Conservation (phyloP, 2,888 invertebrate species). For the Ormyrus thymus region DNA sequence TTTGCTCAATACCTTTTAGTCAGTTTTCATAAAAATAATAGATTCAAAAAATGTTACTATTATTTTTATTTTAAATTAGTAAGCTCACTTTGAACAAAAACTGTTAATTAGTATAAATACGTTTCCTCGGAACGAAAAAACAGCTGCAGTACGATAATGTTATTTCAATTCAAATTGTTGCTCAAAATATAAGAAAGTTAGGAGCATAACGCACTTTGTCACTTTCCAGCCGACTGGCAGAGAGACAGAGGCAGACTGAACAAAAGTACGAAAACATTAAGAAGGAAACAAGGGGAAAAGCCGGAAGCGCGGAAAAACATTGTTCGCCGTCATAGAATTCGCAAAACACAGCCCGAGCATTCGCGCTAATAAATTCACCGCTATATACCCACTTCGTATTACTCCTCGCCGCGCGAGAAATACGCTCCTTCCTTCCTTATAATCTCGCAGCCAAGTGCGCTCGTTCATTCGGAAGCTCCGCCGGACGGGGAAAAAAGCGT, state of each 20-base stretch:
- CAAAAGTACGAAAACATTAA: slow-evolving; percentile 53
- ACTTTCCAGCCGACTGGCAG: no score
- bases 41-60: no score
- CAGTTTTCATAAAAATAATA: no score
- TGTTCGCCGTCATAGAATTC: not conserved
- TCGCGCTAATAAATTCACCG: slow-evolving; percentile 47
- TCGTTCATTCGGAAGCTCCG: slow-evolving; percentile 21
- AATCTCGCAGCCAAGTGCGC: not conserved
- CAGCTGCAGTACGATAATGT: no score
- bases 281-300: slow-evolving; percentile 25
- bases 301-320: slow-evolving; percentile 10
- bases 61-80: no score
- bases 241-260: not conserved
- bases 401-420: slow-evolving; percentile 10
- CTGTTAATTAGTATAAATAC: no score
- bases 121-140: no score
- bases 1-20: no score
- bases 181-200: no score
- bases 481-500: not conserved
- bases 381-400: slow-evolving; percentile 26
- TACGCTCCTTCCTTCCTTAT: slow-evolving; percentile 23
- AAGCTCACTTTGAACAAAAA: no score
- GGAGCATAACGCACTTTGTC: no score
- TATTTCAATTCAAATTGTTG: no score
- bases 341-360: slow-evolving; percentile 28